These are phyloP conservation scores for Montipora sp. DNA, from an alignment of 64 coral and sea anemone species.

Conservation along the genomic window DNA sequence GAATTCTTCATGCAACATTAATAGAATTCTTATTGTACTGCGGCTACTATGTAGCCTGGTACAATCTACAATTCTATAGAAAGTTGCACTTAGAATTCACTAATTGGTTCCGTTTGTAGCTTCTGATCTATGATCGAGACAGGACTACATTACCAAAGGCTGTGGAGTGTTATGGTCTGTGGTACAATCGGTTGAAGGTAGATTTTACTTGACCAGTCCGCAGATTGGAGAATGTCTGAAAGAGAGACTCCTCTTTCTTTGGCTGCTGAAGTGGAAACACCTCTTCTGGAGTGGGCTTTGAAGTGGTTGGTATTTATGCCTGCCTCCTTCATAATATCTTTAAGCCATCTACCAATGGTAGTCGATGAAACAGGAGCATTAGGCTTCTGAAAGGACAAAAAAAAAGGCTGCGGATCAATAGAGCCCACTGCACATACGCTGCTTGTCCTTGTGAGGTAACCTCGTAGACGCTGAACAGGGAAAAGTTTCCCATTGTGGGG, in stretches of 20 bases:
- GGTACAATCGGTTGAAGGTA: conserved; percentile 51
- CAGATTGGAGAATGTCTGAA: not conserved
- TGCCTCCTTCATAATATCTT: not conserved
- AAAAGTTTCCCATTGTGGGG: too few species aligned
- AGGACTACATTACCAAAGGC: not conserved
- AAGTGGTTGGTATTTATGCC: conserved; percentile 17
- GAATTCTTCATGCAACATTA: not conserved
- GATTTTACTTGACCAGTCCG: conserved; percentile 49
- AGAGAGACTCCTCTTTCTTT: conserved; percentile 9
- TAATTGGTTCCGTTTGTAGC: not conserved
- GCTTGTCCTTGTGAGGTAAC: too few species aligned
- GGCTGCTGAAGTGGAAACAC: conserved; percentile 10
- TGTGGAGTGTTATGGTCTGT: not conserved
- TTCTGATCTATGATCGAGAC: not conserved
- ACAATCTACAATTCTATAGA: conserved; percentile 12
- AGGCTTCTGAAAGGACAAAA: conserved; percentile 7
- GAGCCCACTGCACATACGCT: too few species aligned
- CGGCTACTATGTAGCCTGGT: not conserved
- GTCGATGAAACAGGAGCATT: not conserved
- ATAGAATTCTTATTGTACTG: conserved; percentile 8
- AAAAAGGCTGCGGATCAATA: not conserved
- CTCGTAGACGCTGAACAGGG: too few species aligned
- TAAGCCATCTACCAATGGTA: conserved; percentile 46
- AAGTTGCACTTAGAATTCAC: not conserved
- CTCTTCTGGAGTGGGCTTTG: conserved; percentile 28